Evolutionary conservation across 92 coral and sea anemone species (phyloP).

Genomic region (Bergia sp.): DNA sequence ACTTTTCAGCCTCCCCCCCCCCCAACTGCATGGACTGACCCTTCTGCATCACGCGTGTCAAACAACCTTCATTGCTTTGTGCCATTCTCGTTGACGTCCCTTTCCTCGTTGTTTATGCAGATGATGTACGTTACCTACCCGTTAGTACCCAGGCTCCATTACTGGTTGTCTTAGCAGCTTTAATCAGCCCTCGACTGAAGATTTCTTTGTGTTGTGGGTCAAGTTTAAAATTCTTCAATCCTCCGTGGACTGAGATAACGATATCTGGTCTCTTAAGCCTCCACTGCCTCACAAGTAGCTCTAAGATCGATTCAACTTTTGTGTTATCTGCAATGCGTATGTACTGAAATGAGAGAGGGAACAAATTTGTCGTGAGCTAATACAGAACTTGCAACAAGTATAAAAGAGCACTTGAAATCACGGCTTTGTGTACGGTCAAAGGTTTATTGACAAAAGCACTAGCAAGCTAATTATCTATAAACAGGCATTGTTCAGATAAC

Average conservation of each 20-base stretch:
- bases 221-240: slow-evolving; percentile 59
- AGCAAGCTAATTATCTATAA: too few relatives aligned
- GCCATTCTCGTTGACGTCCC: too few relatives aligned
- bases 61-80: too few relatives aligned
- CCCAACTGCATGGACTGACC: too few relatives aligned
- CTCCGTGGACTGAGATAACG: slow-evolving; percentile 63
- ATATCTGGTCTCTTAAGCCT: slow-evolving; percentile 57
- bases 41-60: too few relatives aligned
- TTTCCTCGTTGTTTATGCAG: too few relatives aligned
- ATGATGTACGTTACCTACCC: slow-evolving; percentile 13
- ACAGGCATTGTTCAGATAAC: too few relatives aligned
- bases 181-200: slow-evolving; percentile 64
- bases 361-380: neutral
- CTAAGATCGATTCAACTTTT: slow-evolving; percentile 51
- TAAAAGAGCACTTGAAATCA: too few relatives aligned
- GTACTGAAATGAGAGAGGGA: slow-evolving; percentile 40
- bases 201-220: slow-evolving; percentile 65
- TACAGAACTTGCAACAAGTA: too few relatives aligned
- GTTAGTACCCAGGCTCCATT: slow-evolving; percentile 67
- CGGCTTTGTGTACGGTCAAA: too few relatives aligned
- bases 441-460: too few relatives aligned
- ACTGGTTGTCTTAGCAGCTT: slow-evolving; percentile 65
- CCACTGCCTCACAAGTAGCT: slow-evolving; percentile 61
- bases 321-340: slow-evolving; percentile 62
- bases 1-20: too few relatives aligned